A percentile compares a stretch with the other conserved stretches of the same genome.
Evolutionary conservation across 2,888 invertebrate species (phyloP).

Genomic region (Criorhina ranunculi): DNA sequence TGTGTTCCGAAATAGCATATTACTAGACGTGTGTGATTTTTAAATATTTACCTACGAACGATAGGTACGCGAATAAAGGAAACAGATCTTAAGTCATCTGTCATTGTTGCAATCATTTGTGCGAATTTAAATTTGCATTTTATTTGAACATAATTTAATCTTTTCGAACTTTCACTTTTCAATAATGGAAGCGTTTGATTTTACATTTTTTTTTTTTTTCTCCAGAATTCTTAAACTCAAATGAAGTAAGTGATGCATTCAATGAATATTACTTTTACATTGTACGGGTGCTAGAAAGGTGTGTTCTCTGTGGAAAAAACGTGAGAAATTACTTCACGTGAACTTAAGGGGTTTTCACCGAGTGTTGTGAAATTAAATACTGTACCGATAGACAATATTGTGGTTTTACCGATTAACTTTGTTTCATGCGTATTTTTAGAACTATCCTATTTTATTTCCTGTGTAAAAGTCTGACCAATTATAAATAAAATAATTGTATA

Average conservation of each 20-base stretch:
- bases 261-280: neutral
- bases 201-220: neutral
- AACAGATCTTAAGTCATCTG: neutral
- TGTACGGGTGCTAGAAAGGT: neutral
- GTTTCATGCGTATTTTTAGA: conserved; percentile 4
- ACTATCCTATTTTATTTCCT: neutral
- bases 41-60: neutral
- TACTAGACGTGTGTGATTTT: neutral
- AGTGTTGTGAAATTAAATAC: neutral
- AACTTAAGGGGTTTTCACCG: conserved; percentile 4
- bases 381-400: neutral
- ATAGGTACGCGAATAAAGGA: neutral
- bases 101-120: too few relatives aligned
- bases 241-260: neutral
- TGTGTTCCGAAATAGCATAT: too few relatives aligned
- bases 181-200: neutral
- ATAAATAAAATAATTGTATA: neutral
- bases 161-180: conserved; percentile 11
- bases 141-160: neutral
- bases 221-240: neutral
- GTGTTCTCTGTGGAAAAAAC: conserved; percentile 3
- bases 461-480: neutral
- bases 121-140: neutral
- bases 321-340: conserved; percentile 26
- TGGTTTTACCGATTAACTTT: conserved; percentile 18